Evolutionary conservation across 1,140 invertebrate genomes (phyloP).

Genomic region (Polypedilum vanderplanki): DNA sequence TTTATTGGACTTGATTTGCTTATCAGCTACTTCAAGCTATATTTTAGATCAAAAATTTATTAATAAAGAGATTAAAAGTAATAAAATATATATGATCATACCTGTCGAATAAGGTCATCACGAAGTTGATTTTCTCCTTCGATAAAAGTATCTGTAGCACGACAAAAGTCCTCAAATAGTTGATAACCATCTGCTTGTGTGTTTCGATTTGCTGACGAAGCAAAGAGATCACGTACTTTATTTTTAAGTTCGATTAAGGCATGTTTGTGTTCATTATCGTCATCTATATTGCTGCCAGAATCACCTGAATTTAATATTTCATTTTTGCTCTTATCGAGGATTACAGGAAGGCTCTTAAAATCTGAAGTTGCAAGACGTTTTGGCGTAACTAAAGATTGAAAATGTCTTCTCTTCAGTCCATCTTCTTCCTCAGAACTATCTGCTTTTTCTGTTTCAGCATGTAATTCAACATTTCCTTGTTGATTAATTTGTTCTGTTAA

Average conservation of each 20-base stretch:
- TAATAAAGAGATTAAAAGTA: not conserved
- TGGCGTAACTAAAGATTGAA: not conserved
- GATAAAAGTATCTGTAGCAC: conserved; percentile 53
- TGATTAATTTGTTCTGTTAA: conserved; percentile 43
- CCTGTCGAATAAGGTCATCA: conserved; percentile 65
- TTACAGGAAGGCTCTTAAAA: too few species aligned
- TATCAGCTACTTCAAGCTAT: conserved; percentile 71
- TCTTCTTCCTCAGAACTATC: conserved; percentile 38
- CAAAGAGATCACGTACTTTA: conserved; percentile 47
- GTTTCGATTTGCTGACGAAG: conserved; percentile 34
- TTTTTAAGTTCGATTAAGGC: conserved; percentile 31
- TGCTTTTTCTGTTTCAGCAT: conserved; percentile 31
- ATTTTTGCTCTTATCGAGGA: conserved; percentile 8
- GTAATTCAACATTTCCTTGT: conserved; percentile 15
- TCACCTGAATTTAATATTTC: not conserved
- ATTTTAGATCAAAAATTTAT: not conserved
- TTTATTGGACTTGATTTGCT: conserved; percentile 62
- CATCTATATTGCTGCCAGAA: too few species aligned
- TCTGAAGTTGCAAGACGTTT: too few species aligned
- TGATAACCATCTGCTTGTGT: conserved; percentile 44
- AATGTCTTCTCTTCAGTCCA: conserved; percentile 35
- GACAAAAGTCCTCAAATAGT: conserved; percentile 55
- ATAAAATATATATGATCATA: conserved; percentile 38
- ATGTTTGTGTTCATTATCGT: too few species aligned
- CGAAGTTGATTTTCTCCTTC: conserved; percentile 57